Conservation (phyloP, 2,888 invertebrate genomes). For the Hemaris fuciformis region DNA sequence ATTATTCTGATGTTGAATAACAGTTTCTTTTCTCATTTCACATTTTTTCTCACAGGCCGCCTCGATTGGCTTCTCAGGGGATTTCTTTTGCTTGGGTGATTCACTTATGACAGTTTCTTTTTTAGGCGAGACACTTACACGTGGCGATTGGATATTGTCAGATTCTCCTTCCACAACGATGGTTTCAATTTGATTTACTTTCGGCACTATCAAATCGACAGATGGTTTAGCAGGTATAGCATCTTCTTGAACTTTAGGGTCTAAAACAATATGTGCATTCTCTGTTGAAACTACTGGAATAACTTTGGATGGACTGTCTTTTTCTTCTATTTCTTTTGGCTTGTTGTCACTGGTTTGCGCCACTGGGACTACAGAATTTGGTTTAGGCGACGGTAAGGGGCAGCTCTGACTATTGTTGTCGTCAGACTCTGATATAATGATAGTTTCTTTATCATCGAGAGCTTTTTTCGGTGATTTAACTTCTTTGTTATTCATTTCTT, state of each 20-base stretch:
- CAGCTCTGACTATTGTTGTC: slow-evolving; percentile 77
- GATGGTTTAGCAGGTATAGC: slow-evolving; percentile 46
- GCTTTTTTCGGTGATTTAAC: slow-evolving; percentile 54
- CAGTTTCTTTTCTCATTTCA: slow-evolving; percentile 72
- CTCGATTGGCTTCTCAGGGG: slow-evolving; percentile 56
- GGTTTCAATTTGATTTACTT: slow-evolving; percentile 65
- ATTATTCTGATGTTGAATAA: slow-evolving; percentile 67
- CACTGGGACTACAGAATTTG: slow-evolving; percentile 50
- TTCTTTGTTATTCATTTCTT: slow-evolving; percentile 55
- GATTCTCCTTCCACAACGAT: slow-evolving; percentile 72
- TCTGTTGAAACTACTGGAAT: slow-evolving; percentile 70
- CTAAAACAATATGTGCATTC: slow-evolving; percentile 69
- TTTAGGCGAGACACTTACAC: slow-evolving; percentile 52
- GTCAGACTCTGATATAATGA: slow-evolving; percentile 75
- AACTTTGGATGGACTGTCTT: slow-evolving; percentile 66
- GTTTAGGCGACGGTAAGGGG: slow-evolving; percentile 72
- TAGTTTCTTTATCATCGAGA: slow-evolving; percentile 71
- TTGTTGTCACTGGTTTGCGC: slow-evolving; percentile 53
- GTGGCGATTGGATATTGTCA: slow-evolving; percentile 55
- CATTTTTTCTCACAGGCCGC: slow-evolving; percentile 52
- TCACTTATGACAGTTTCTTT: slow-evolving; percentile 66
- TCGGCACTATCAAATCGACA: slow-evolving; percentile 59
- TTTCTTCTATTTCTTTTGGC: slow-evolving; percentile 64
- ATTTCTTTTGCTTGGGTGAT: slow-evolving; percentile 56
- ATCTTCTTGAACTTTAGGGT: slow-evolving; percentile 63